A percentile compares a stretch with the other conserved stretches of the same genome.
These are phyloP conservation scores for Psophia crepitans DNA, from an alignment of 2,113 vertebrate species.

Conservation along the genomic window DNA sequence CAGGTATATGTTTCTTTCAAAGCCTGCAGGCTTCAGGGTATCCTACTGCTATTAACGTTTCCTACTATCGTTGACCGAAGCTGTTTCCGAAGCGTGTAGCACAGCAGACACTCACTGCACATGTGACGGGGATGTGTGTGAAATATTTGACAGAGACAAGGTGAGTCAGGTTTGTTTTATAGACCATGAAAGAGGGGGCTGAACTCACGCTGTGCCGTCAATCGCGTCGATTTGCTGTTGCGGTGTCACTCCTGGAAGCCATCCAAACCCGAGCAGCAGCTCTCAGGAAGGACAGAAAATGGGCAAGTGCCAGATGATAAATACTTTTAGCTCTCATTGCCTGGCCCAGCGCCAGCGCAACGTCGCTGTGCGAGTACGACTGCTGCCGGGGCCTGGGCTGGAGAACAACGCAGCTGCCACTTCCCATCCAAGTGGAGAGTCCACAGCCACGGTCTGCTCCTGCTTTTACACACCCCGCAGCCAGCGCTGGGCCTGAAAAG, in stretches of 20 bases:
- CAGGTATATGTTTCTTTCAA: not conserved
- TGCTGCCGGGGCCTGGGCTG: not conserved
- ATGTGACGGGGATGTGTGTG: not conserved
- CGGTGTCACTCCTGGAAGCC: not conserved
- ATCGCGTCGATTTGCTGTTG: not conserved
- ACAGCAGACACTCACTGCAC: not conserved
- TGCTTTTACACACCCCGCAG: not conserved
- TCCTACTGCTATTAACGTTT: not conserved
- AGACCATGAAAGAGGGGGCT: not conserved
- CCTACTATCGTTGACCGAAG: not conserved
- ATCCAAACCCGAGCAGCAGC: not conserved
- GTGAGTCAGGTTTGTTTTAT: not conserved
- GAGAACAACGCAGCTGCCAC: not conserved
- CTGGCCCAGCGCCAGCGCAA: not conserved
- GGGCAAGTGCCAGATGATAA: not conserved
- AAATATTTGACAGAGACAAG: not conserved
- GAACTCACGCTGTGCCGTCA: not conserved
- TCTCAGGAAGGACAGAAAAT: not conserved
- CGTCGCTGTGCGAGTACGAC: accelerated
- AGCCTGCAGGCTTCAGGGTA: not conserved
- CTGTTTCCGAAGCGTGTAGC: not conserved
- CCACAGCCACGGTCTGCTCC: not conserved
- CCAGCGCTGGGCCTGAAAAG: not conserved
- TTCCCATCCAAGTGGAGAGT: not conserved
- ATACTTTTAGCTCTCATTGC: not conserved